These are phyloP conservation scores for Trypoxylon attenuatum DNA, from an alignment of 2,888 invertebrate species.

Conservation along the genomic window DNA sequence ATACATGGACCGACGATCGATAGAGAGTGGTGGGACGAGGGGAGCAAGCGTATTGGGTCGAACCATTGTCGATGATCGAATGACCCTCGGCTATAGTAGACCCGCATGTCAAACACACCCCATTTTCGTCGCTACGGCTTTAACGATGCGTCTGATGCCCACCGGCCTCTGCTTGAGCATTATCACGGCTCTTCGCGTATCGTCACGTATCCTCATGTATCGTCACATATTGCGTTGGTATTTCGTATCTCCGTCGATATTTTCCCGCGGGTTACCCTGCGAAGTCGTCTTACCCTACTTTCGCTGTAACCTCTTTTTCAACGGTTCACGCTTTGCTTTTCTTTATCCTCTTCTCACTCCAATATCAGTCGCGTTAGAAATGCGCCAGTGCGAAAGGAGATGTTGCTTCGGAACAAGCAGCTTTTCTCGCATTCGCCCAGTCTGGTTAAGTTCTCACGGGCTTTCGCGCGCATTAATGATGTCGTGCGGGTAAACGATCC, in stretches of 20 bases:
- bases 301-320: background rate
- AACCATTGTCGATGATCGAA: slow-evolving; percentile 59
- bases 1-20: slow-evolving; percentile 45
- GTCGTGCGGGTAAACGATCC: background rate
- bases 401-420: too few species aligned
- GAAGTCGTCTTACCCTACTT: background rate
- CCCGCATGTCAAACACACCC: slow-evolving; percentile 64
- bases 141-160: background rate
- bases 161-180: too few species aligned
- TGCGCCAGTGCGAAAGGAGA: background rate
- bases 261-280: slow-evolving; percentile 13
- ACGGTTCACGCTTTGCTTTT: slow-evolving; percentile 3
- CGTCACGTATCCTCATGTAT: too few species aligned
- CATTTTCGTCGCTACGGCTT: slow-evolving; percentile 46
- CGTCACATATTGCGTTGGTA: background rate
- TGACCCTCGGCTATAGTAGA: slow-evolving; percentile 60
- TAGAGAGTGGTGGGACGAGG: slow-evolving; percentile 40
- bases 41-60: slow-evolving; percentile 46
- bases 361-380: background rate
- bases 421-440: background rate
- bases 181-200: too few species aligned
- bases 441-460: slow-evolving; percentile 3
- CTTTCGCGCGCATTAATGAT: background rate
- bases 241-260: slow-evolving; percentile 4
- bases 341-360: background rate